Base-by-base conservation (phyloP, 2,888 invertebrate species). In the Abrostola triplasia region DNA sequence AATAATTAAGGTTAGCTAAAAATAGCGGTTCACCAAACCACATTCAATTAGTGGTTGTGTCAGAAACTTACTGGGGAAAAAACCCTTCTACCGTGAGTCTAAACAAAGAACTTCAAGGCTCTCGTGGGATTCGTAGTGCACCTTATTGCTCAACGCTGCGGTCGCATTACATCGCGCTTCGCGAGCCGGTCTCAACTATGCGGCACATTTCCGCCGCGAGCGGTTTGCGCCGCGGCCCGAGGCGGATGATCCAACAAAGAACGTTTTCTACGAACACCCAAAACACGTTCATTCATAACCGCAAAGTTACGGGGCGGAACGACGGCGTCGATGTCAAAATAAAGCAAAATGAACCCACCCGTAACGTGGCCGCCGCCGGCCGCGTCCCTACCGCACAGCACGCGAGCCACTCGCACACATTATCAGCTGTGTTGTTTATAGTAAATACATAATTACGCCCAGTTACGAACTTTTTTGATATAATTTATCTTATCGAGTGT, bases 41-140 rank as follows among this genome's bases (percentile, higher is more conserved):
- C 87, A 86, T 77, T 83, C 72, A 84, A 84, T 87, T 86, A 85
- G 72, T 70, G 79, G 82, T 86, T 85, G 84, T 80, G 85, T 79
- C 80, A 80, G 70, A 82, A 76, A 76, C 61, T 80, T 76, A 81
- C 76, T 80, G 73, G 81, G 81, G 76, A 80, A 84, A 84, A 85
- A 84, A 75, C 80, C 84, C 83, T 86, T 85, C 87, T 87, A 84
- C 83, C 78, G 69, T 63, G 64, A 63, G 77, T 80, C 75, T 79
- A 84, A 87, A 90, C 88, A 90, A 90, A 90, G 88, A 87, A 80
- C 83, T 84, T 84, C 87, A 90, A 90, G 90, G 90, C 84, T 85
- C 79, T 86, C 82, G 83, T 82, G 83, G 82, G 86, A 88, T 88
- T 87, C 85, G 79, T 81, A 76, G 83, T 70, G 81, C 79, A 73